Evolutionary conservation across 2,797 vertebrate species (phyloP), one percentile per base, ranked within the genome.

Genomic region (Silurus lanzhouensis): DNA sequence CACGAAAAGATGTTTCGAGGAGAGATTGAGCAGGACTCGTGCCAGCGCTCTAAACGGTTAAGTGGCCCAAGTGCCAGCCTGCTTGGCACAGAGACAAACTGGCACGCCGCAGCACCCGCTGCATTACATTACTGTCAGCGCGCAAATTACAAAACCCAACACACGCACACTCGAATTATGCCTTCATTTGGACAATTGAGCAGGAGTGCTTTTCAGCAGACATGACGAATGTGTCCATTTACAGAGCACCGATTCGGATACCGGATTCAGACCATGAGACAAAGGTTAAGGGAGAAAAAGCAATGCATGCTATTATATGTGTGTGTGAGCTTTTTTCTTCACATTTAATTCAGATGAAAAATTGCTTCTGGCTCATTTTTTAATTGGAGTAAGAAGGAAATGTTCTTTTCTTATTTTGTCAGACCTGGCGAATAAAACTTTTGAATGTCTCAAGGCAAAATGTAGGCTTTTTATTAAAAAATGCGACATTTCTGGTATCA

Each of bases 1-100:
- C 72, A 75, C 85, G 92, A 91, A 90, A 85, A 88, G 84, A 83
- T 78, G 80, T 84, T 84, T 87, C 31, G 67, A 81, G 84, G 81
- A 86, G 88, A 88, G 89, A 84, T 27, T 75, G 70, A 80, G 81
- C 81, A 75, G 90, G 89, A 85, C n/a, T 22, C 3, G 88, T 92
- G 92, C 92, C 92, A 93, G 91, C 89, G 89, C 93, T 93, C 92
- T 94, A 94, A 95, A 95, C 89, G 92, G 93, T 93, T 93, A 94
- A 95, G 91, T 91, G 91, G 90, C 91, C 90, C 87, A 83, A 91
- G 92, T 93, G 94, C 92, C 92, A 93, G 91, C 90, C 89, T 87
- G 90, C 85, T 90, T 95, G 94, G 94, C 94, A 90, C 83, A 9
- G 61, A 82, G 92, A 94, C 94, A 95, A 84, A 88, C 93, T 94